Base-by-base conservation (phyloP, 2,888 invertebrate genomes). In the Drosophila gaucha region DNA sequence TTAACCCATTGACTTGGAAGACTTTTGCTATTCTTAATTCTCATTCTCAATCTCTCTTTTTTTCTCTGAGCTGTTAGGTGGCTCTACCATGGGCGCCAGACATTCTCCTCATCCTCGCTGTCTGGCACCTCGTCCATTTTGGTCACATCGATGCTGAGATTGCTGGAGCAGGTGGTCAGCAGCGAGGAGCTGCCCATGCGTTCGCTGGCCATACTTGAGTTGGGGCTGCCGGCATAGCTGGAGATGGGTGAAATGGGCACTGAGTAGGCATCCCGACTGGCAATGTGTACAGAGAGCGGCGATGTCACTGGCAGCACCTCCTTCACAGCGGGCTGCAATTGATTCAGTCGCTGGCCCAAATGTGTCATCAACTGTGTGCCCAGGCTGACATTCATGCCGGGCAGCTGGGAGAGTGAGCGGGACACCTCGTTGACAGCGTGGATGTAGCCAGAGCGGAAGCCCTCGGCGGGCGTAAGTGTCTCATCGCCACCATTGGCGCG, bases 341-440 rank as follows among this genome's bases (percentile, higher is more conserved):
- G 91, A 72, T 97, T 97, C 74, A 97, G 93, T 47, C 96, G 94
- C 92, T 96, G 96, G 4, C 97, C 97, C 73, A 97, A 93, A 92
- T 97, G 97, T 55, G 97, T 96, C 97, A 97, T 97, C 86, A 97
- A 93, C 89, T 96, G 96, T 30, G 97, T 96, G 57, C 97, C 97
- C 73, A 97, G 93, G 89, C 95, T 94, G 77, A 97, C 96, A 91
- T 97, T 97, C 80, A 97, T 96, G 73, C 96, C 96, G 43, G 97
- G 97, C 55, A 96, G 95, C 51, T 96, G 94, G 9, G 97, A 96
- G 70, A 97, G 92, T 86, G 96, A 96, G 60, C 96, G 94, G 74
- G 96, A 96, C 30, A 97, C 97, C 93, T 97, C 97, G 89, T 96
- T 96, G 74, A 97, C 97, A 88, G 97, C 97, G 89, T 96, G 96